phyloP scores from a whole-genome alignment of 2,888 invertebrate genomes.

The Ellobium chinense region DNA sequence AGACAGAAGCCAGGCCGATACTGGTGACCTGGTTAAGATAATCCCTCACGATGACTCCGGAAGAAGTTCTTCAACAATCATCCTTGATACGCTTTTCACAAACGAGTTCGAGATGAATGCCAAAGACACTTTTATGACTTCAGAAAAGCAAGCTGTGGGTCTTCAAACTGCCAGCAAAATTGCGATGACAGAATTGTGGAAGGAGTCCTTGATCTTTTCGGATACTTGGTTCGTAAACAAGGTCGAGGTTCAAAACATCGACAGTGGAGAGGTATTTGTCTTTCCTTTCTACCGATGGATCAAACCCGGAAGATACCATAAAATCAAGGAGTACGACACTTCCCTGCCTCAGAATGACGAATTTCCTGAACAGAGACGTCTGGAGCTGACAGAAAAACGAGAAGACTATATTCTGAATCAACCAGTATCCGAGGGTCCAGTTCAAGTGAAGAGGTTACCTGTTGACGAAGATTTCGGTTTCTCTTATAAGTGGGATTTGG shows the following conservation, averaged over 20 bases:
- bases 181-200: constrained; percentile 75
- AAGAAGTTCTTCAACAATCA: background rate
- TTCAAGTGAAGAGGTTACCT: no score
- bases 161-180: constrained; percentile 54
- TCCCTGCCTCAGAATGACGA: constrained; percentile 78
- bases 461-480: no score
- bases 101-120: background rate
- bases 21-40: constrained; percentile 78
- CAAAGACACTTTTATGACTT: background rate
- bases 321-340: constrained; percentile 76
- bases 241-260: constrained; percentile 66
- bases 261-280: constrained; percentile 60
- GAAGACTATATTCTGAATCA: constrained; percentile 62
- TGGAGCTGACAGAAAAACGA: constrained; percentile 76
- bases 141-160: background rate
- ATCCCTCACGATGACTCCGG: constrained; percentile 70
- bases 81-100: background rate
- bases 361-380: constrained; percentile 71
- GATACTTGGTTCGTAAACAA: constrained; percentile 78
- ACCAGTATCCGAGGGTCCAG: constrained; percentile 56
- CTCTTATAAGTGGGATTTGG: no score
- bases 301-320: constrained; percentile 72
- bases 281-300: constrained; percentile 80
- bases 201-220: constrained; percentile 75
- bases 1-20: constrained; percentile 77